Evolutionary conservation across 2,797 vertebrate genomes (phyloP).

Genomic region (Melanotaenia trifasciata): DNA sequence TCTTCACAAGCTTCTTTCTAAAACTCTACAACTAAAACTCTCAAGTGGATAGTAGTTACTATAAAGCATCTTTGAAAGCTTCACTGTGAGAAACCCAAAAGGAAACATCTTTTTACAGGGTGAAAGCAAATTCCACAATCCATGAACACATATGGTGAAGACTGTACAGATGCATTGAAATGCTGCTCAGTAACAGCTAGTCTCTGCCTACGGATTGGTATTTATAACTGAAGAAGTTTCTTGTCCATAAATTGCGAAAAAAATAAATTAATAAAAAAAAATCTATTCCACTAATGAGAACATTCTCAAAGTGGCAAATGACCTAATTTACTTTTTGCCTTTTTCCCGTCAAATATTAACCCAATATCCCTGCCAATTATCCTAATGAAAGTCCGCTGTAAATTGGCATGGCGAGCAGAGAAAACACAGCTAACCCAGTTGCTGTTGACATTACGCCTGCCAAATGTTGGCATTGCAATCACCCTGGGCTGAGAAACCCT

Average conservation of each 20-base stretch:
- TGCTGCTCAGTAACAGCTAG: constrained; percentile 6
- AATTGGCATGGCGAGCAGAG: constrained; percentile 64
- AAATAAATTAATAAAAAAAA: neutral
- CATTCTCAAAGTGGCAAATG: constrained; percentile 46
- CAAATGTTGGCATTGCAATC: constrained; percentile 53
- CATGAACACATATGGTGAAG: neutral
- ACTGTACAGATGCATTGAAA: neutral
- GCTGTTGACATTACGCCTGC: constrained; percentile 61
- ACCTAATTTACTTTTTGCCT: constrained; percentile 37
- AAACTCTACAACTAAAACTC: neutral
- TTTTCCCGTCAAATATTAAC: constrained; percentile 65
- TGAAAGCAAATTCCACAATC: neutral
- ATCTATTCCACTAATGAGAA: constrained; percentile 51
- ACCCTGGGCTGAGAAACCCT: constrained; percentile 41
- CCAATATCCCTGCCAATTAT: constrained; percentile 61
- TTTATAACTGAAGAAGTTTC: constrained; percentile 26
- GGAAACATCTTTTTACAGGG: neutral
- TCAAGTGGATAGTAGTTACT: neutral
- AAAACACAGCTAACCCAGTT: constrained; percentile 63
- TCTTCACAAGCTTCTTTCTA: neutral
- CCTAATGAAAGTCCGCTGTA: constrained; percentile 57
- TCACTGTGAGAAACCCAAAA: neutral
- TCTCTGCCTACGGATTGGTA: constrained; percentile 12
- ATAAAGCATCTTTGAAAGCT: neutral
- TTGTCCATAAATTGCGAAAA: constrained; percentile 25